Percentiles rank a stretch among this genome's conserved stretches.
Evolutionary conservation across 2,797 vertebrate genomes (phyloP).

Genomic region (Eleutherodactylus coqui): DNA sequence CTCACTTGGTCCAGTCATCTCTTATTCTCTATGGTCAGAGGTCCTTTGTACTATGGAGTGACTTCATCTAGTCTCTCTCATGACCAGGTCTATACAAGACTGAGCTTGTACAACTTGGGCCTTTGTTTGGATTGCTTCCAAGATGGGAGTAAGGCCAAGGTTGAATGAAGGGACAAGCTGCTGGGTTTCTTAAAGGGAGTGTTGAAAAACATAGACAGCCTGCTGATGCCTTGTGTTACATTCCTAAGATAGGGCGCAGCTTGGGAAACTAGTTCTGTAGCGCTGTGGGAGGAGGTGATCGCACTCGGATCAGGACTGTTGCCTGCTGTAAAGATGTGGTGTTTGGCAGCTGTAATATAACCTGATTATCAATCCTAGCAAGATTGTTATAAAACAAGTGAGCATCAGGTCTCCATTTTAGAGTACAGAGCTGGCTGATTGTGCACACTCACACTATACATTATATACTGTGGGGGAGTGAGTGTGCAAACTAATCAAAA

Average conservation of each 20-base stretch:
- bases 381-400: neutral
- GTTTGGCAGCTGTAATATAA: neutral
- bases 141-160: neutral
- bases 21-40: no score
- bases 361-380: neutral
- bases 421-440: neutral
- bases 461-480: no score
- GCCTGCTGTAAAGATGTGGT: neutral
- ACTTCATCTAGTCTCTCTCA: no score
- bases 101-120: neutral
- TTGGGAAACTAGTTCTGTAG: slow-evolving; percentile 2
- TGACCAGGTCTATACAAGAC: neutral
- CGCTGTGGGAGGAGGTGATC: slow-evolving; percentile 14
- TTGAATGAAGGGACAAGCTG: slow-evolving; percentile 11
- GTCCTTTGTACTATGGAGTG: no score
- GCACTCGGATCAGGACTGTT: neutral
- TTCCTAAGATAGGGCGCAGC: slow-evolving; percentile 23
- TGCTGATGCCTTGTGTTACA: slow-evolving; percentile 4
- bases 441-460: no score
- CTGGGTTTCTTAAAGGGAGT: neutral
- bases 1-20: no score
- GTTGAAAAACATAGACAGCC: neutral
- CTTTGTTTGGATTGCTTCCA: neutral
- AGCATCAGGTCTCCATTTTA: neutral
- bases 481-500: no score